Conservation (phyloP, 53 echinoderm and acorn worm species). For the Temnopleurus reevesii region DNA sequence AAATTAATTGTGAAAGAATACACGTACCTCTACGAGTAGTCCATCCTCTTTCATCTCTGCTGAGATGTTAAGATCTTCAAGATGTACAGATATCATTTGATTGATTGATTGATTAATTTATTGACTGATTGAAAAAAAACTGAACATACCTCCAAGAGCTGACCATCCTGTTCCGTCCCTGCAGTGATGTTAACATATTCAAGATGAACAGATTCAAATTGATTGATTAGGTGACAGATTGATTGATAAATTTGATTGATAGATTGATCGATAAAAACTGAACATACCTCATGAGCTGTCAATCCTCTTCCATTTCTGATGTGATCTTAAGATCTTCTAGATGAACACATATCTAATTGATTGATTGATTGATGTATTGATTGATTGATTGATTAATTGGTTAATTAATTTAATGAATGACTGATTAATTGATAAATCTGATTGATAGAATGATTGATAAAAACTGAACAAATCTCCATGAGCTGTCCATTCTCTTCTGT, state of each 20-base stretch:
- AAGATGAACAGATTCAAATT: slow-evolving; percentile 74
- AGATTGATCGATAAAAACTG: too few relatives aligned
- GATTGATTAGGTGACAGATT: too few relatives aligned
- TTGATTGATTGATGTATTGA: neutral
- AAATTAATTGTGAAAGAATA: neutral
- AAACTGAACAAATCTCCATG: too few relatives aligned
- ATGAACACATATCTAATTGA: slow-evolving; percentile 63
- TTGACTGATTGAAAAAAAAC: neutral
- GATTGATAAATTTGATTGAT: too few relatives aligned
- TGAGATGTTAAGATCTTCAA: slow-evolving; percentile 76
- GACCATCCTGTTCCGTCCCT: slow-evolving; percentile 82
- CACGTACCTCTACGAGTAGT: slow-evolving; percentile 73
- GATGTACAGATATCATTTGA: slow-evolving; percentile 64
- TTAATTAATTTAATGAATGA: too few relatives aligned
- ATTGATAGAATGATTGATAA: too few relatives aligned
- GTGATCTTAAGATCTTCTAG: slow-evolving; percentile 78
- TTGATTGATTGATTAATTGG: slow-evolving; percentile 55
- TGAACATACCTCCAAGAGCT: slow-evolving; percentile 82
- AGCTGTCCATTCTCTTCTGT: slow-evolving; percentile 81
- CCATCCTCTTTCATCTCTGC: slow-evolving; percentile 83
- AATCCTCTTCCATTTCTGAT: slow-evolving; percentile 82
- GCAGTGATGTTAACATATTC: slow-evolving; percentile 78
- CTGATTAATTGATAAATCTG: too few relatives aligned
- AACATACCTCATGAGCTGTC: slow-evolving; percentile 77
- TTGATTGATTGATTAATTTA: slow-evolving; percentile 6